Evolutionary conservation across 2,797 vertebrate genomes (phyloP).

Genomic region (Urophycis tenuis): DNA sequence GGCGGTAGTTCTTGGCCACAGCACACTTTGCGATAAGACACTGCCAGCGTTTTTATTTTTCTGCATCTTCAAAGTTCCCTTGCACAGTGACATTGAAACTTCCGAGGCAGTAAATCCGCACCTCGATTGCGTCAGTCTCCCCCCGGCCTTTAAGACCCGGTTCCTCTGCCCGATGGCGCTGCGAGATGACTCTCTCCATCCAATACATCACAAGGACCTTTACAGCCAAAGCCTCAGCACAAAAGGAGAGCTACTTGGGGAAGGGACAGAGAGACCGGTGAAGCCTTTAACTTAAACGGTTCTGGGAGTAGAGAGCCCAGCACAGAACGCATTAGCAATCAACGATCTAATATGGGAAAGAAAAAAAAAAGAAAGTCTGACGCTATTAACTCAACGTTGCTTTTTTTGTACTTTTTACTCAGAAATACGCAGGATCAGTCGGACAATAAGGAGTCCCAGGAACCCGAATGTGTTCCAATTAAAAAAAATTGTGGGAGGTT

Average conservation of each 20-base stretch:
- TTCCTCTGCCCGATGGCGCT: slow-evolving; percentile 34
- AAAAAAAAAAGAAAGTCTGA: slow-evolving; percentile 35
- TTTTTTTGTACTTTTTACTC: slow-evolving; percentile 45
- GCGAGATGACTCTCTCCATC: slow-evolving; percentile 24
- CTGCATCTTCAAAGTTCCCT: background rate
- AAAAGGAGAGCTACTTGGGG: slow-evolving; percentile 13
- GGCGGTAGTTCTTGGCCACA: background rate
- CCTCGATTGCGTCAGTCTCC: slow-evolving; percentile 16
- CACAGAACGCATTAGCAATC: slow-evolving; percentile 44
- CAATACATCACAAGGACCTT: slow-evolving; percentile 33
- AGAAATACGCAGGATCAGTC: slow-evolving; percentile 48
- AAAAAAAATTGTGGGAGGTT: slow-evolving; percentile 28
- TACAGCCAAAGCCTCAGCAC: slow-evolving; percentile 29
- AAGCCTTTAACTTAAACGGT: slow-evolving; percentile 44
- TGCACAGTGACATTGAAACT: slow-evolving; percentile 1
- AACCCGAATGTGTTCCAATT: slow-evolving; percentile 31
- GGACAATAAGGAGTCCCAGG: slow-evolving; percentile 48
- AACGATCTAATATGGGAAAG: background rate
- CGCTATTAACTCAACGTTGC: slow-evolving; percentile 39
- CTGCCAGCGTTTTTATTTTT: background rate
- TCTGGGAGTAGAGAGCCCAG: slow-evolving; percentile 47
- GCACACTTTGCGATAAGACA: background rate
- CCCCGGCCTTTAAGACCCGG: slow-evolving; percentile 24
- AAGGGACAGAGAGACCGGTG: slow-evolving; percentile 23
- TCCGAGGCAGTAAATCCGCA: slow-evolving; percentile 33